phyloP scores from a whole-genome alignment of 64 coral and sea anemone genomes.

The Dendrophyllia cribrosa region DNA sequence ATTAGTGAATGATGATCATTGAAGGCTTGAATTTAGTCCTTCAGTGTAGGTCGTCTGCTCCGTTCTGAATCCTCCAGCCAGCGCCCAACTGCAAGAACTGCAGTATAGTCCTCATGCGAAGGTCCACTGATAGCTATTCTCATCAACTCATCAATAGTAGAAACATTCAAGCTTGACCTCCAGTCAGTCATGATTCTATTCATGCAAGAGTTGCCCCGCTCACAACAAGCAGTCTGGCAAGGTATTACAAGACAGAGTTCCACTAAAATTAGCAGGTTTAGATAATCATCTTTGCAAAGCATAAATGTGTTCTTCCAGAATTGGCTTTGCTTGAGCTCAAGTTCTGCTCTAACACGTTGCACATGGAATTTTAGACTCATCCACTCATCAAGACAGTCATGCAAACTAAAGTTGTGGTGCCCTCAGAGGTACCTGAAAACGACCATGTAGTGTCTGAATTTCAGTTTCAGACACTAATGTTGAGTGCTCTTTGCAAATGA shows the following conservation, averaged over 20 bases:
- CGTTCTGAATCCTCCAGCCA: constrained; percentile 49
- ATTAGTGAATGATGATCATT: constrained; percentile 12
- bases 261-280: constrained; percentile 52
- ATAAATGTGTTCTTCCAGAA: constrained; percentile 68
- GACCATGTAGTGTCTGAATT: constrained; percentile 54
- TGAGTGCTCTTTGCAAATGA: constrained; percentile 67
- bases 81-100: constrained; percentile 58
- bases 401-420: constrained; percentile 44
- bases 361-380: constrained; percentile 61
- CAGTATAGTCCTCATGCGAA: constrained; percentile 60
- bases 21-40: constrained; percentile 28
- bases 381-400: constrained; percentile 48
- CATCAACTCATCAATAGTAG: constrained; percentile 69
- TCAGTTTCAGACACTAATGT: constrained; percentile 36
- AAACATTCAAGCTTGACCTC: constrained; percentile 65
- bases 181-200: constrained; percentile 71
- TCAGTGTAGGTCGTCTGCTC: constrained; percentile 34
- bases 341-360: constrained; percentile 55
- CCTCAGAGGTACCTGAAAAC: constrained; percentile 57
- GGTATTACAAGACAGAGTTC: constrained; percentile 62
- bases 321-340: constrained; percentile 21
- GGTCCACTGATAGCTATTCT: constrained; percentile 59
- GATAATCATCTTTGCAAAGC: constrained; percentile 65
- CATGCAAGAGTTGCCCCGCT: constrained; percentile 59
- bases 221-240: constrained; percentile 61